Evolutionary conservation across 2,113 vertebrate genomes (phyloP).

Genomic region (Mustela nigripes): DNA sequence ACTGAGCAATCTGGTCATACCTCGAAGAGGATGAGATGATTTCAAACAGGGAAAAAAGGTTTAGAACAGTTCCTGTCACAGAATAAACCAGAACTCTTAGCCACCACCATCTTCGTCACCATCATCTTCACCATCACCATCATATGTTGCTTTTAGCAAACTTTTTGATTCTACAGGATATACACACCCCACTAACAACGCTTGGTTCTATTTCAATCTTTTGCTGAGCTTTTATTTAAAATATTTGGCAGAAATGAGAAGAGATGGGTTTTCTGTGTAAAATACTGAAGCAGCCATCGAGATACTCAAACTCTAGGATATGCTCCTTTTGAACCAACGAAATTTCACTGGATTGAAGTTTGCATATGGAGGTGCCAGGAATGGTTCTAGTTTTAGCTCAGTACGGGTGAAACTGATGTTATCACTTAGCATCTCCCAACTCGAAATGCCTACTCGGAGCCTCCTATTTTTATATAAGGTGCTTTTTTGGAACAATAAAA

Average conservation of each 20-base stretch:
- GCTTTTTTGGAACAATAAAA: background rate
- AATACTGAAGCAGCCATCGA: too few species aligned
- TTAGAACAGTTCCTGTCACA: background rate
- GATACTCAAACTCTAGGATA: background rate
- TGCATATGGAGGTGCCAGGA: background rate
- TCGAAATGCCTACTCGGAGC: background rate
- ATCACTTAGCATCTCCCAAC: background rate
- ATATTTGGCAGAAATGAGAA: background rate
- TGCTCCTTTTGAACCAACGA: background rate
- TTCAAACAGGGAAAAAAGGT: background rate
- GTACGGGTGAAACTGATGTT: background rate
- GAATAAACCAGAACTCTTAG: too few species aligned
- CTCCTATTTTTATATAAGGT: background rate
- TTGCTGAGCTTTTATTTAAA: background rate
- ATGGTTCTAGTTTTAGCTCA: background rate
- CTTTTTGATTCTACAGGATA: background rate
- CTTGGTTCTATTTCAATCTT: background rate
- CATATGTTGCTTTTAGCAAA: background rate
- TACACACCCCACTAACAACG: background rate
- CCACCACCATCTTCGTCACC: too few species aligned
- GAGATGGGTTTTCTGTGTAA: background rate
- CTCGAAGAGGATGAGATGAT: background rate
- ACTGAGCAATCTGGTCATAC: too few species aligned
- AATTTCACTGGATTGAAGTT: background rate
- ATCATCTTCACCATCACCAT: background rate